phyloP scores from a whole-genome alignment of 1,140 invertebrate species.

The Procambarus clarkii region DNA sequence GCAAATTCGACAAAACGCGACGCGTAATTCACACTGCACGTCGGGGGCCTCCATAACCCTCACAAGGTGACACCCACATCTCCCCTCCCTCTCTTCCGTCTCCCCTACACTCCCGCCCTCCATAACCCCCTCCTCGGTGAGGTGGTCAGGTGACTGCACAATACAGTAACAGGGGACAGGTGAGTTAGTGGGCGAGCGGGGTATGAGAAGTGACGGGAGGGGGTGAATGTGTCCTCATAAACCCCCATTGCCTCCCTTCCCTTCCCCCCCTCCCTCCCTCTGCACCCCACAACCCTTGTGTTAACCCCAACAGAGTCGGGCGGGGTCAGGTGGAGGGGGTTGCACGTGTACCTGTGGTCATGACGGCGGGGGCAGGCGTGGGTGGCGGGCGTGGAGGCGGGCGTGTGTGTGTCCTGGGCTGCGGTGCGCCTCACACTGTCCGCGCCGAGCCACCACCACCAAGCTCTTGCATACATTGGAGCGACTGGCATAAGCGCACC shows the following conservation, averaged over 20 bases:
- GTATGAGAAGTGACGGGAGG: background rate
- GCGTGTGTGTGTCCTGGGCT: constrained; percentile 52
- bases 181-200: constrained; percentile 29
- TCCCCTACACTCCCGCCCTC: background rate
- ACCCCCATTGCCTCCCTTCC: too few species aligned
- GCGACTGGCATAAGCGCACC: constrained; percentile 69
- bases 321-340: constrained; percentile 26
- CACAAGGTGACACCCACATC: background rate
- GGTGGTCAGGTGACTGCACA: constrained; percentile 27
- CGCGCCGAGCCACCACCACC: constrained; percentile 51
- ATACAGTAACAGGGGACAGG: constrained; percentile 29
- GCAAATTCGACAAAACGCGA: constrained; percentile 11
- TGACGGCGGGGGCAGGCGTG: constrained; percentile 61
- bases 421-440: constrained; percentile 62
- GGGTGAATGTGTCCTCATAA: background rate
- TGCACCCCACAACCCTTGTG: too few species aligned
- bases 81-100: background rate
- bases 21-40: constrained; percentile 1
- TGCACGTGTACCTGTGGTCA: constrained; percentile 67
- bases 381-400: constrained; percentile 42
- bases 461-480: constrained; percentile 69
- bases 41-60: background rate
- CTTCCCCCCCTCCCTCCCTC: too few species aligned
- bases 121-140: constrained; percentile 24
- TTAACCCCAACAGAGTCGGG: background rate